Evolutionary conservation across 2,888 invertebrate species (phyloP).

Genomic region (Drosophila sordidapex): DNA sequence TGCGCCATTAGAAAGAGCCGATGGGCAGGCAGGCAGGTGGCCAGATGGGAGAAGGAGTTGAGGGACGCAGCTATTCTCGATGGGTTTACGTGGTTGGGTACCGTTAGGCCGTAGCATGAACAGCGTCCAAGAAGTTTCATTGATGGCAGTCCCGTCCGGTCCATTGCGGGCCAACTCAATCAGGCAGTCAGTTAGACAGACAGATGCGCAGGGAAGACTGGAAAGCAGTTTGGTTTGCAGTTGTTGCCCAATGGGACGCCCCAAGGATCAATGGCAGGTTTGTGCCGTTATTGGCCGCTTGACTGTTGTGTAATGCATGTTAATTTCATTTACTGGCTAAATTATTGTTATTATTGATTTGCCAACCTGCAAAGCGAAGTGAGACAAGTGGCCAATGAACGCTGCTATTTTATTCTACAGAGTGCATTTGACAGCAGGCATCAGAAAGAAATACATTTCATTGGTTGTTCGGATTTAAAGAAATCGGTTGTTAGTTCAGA

Average conservation of each 20-base stretch:
- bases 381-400: slow-evolving; percentile 16
- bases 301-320: slow-evolving; percentile 69
- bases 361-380: slow-evolving; percentile 17
- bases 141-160: slow-evolving; percentile 57
- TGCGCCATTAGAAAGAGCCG: slow-evolving; percentile 69
- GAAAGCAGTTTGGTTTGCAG: slow-evolving; percentile 45
- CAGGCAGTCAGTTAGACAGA: slow-evolving; percentile 59
- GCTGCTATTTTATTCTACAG: not conserved
- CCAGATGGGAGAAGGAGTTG: not conserved
- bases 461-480: not conserved
- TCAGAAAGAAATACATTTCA: not conserved
- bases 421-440: not conserved
- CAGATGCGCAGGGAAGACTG: slow-evolving; percentile 49
- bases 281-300: slow-evolving; percentile 70
- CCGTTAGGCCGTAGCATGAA: slow-evolving; percentile 69
- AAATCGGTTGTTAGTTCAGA: not conserved
- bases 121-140: slow-evolving; percentile 61
- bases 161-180: slow-evolving; percentile 69
- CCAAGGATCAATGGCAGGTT: slow-evolving; percentile 78
- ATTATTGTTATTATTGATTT: slow-evolving; percentile 79
- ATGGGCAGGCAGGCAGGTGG: slow-evolving; percentile 25
- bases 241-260: slow-evolving; percentile 72
- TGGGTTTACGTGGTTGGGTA: slow-evolving; percentile 53
- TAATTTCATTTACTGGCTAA: slow-evolving; percentile 75
- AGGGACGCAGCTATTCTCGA: slow-evolving; percentile 7